phyloP scores from a whole-genome alignment of 2,113 vertebrate species.

The Crocuta crocuta region DNA sequence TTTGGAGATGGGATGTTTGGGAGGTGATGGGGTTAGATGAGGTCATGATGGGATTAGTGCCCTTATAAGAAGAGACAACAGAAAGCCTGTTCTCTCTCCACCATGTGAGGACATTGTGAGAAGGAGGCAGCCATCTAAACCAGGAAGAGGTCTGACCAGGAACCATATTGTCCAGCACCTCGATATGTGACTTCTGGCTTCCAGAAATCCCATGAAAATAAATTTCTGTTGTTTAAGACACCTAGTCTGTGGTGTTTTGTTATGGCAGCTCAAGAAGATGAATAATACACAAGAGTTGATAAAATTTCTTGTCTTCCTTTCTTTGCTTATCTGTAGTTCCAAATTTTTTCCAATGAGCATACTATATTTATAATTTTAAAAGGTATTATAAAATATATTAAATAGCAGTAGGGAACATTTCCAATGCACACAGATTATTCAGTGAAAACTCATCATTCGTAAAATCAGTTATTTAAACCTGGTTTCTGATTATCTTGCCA shows the following conservation, averaged over 20 bases:
- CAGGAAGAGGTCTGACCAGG: background rate
- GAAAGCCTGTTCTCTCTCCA: background rate
- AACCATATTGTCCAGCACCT: background rate
- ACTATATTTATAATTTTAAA: conserved; percentile 3
- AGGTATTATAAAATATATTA: background rate
- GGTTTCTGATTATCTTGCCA: background rate
- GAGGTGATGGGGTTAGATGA: background rate
- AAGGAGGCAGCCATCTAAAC: background rate
- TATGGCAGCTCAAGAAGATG: background rate
- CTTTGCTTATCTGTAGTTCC: background rate
- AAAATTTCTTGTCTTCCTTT: background rate
- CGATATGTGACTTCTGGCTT: background rate
- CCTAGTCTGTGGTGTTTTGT: background rate
- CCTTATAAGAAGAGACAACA: background rate
- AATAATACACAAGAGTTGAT: background rate
- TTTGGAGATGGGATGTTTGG: background rate
- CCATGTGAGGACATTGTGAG: background rate
- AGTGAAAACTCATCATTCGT: conserved; percentile 19
- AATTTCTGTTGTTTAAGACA: background rate
- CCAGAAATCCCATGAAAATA: background rate
- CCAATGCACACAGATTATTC: background rate
- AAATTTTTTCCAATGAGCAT: conserved; percentile 2
- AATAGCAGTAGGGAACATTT: conserved; percentile 5
- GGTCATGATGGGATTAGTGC: background rate
- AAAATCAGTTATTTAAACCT: conserved; percentile 2